Percentiles rank a stretch among this genome's conserved stretches.
phyloP scores from a whole-genome alignment of 2,797 vertebrate species.

The Fistularia commersonii region DNA sequence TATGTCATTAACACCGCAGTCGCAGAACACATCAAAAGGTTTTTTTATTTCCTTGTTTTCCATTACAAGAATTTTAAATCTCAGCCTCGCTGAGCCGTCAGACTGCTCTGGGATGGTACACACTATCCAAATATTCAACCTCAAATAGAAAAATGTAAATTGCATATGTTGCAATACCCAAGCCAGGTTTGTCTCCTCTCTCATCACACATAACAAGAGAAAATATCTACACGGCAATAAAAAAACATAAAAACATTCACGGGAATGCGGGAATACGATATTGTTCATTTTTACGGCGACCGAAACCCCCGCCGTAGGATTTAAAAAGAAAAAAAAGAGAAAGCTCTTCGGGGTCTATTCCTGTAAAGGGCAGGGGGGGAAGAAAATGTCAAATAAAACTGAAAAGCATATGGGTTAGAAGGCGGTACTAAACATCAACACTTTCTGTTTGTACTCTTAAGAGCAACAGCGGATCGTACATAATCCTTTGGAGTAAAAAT shows the following conservation, averaged over 20 bases:
- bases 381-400: constrained; percentile 4
- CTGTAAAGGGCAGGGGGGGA: constrained; percentile 8
- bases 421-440: constrained; percentile 12
- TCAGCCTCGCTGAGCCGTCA: too few relatives aligned
- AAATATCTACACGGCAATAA: too few relatives aligned
- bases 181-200: too few relatives aligned
- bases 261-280: not conserved
- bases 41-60: not conserved
- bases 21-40: constrained; percentile 8
- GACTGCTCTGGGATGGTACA: not conserved
- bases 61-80: not conserved
- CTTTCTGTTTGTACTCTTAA: constrained; percentile 16
- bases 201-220: too few relatives aligned
- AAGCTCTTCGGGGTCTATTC: too few relatives aligned
- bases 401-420: constrained; percentile 19
- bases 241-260: not conserved
- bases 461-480: not conserved
- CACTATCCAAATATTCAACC: not conserved
- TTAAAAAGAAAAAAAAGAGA: not conserved
- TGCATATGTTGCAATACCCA: too few relatives aligned
- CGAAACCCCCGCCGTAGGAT: too few relatives aligned
- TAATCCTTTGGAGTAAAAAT: too few relatives aligned
- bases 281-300: not conserved
- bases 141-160: too few relatives aligned
- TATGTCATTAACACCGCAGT: constrained; percentile 2